Evolutionary conservation across 2,888 invertebrate genomes (phyloP), one percentile per base, ranked within the genome.

Genomic region (Drosophila neoperkinsi): DNA sequence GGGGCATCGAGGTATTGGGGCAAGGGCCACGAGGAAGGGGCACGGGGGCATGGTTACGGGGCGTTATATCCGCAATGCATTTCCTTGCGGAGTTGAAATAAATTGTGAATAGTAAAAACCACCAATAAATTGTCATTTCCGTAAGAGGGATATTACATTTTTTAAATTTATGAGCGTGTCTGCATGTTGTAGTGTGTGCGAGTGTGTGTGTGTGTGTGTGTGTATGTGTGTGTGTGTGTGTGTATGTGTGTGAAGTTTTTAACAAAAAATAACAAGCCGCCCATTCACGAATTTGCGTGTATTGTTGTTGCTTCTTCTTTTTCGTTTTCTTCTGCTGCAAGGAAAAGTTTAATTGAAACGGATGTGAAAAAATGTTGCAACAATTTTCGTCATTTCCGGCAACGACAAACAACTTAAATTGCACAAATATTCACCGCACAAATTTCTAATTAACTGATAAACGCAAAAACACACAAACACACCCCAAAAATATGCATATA

Each of bases 111-210:
- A 87, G 87, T 87, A 87, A 87, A 87, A 87, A 87, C 87, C 87
- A 90, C 87, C 90, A 88, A 88, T 88, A 88, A 88, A 88, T 88
- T 88, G 90, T 89, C 88, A 90, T 88, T 88, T 88, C 90, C 90
- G 88, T 88, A 90, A 88, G 90, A 89, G 88, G 88, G 88, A 88
- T 90, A 88, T 88, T 88, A 88, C 90, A 90, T 88, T 86, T 87
- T 87, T 87, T 86, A 88, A 87, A 87, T 87, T 87, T 87, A 87
- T 88, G 87, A 86, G 82, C 87, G 58, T 61, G 70, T 77, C 74
- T 67, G 60, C 53, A 30, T 62, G 56, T 28, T 38, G 34, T 43
- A n/a, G 36, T 46, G 38, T 56, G 36, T 51, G 50, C 41, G 25
- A 25, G 25, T 46, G 30, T 33, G 21, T 30, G 25, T 11, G 30